Base-by-base conservation (phyloP, 2,888 invertebrate species). In the Eupithecia exiguata region DNA sequence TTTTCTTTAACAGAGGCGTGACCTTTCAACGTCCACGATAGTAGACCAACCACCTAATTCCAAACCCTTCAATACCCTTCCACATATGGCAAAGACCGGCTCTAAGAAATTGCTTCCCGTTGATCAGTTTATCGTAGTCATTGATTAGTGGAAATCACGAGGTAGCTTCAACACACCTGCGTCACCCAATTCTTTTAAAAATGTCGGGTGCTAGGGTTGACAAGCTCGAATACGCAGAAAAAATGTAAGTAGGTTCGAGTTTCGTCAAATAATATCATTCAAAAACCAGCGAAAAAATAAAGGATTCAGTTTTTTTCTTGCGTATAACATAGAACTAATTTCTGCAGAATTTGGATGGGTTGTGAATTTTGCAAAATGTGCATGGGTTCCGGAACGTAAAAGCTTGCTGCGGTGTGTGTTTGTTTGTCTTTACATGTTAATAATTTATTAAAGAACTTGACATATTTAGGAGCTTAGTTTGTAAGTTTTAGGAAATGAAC, bases 141-240 rank as follows among this genome's bases (percentile, higher is more conserved):
- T 92, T 92, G 92, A 92, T 92, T 92, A 91, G 86, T 78, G 86
- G 84, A 92, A 93, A 93, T 93, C 93, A 90, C 85, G 86, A 88
- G 86, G 78, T 80, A 83, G 84, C 83, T 70, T 77, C 62, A 68
- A 68, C 76, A 35, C 92, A 92, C 91, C 92, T 92, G 92, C 49
- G 81, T 69, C 81, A 80, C 84, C 82, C 86, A 84, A 87, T 89
- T 86, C 82, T 83, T 78, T 86, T 86, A 85, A 87, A 84, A 84
- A 84, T 84, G 81, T 77, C 79, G 78, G 62, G 46, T 67, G 61
- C 30, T 72, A 76, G 75, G 74, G 74, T 71, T 86, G 63, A 46
- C 5, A 40, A 43, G 18, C 46, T 14, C 1, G 9, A 12, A 10
- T 21, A n/a, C 3, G n/a, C n/a, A 49, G n/a, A n/a, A 0, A n/a